Evolutionary conservation across 1,140 invertebrate species (phyloP).

Genomic region (Ostrea edulis): DNA sequence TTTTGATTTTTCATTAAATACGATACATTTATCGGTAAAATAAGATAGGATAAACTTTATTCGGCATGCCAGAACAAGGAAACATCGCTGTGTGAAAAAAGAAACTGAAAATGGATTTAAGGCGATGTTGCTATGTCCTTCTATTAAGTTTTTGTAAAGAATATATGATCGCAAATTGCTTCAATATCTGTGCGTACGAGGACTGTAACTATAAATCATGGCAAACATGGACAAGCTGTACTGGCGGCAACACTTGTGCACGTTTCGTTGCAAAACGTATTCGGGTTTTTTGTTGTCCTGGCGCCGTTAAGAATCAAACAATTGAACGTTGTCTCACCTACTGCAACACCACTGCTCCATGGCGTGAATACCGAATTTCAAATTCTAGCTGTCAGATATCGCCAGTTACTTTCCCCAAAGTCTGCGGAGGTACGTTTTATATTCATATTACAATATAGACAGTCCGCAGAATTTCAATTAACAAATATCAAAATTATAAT

Average conservation of each 20-base stretch:
- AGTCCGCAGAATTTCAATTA: too few species aligned
- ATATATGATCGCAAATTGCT: background rate
- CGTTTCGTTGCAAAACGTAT: slow-evolving; percentile 2
- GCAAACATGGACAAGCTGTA: background rate
- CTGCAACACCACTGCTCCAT: background rate
- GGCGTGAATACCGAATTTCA: background rate
- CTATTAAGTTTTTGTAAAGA: background rate
- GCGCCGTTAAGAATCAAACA: background rate
- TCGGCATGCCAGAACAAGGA: too few species aligned
- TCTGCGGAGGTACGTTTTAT: background rate
- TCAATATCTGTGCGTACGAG: background rate
- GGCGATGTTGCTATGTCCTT: background rate
- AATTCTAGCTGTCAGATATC: background rate
- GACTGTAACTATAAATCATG: background rate
- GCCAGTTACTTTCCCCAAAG: background rate
- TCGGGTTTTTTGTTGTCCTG: background rate
- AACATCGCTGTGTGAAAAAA: background rate
- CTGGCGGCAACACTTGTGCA: background rate
- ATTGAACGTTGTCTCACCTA: background rate
- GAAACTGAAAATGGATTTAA: background rate
- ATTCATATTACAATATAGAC: background rate
- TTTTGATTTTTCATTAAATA: background rate
- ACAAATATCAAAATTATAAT: too few species aligned
- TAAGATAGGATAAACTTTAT: too few species aligned
- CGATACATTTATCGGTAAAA: background rate